These are phyloP conservation scores for Haliclystus octoradiatus DNA, from an alignment of 30 jellyfish, hydroid and myxozoan species.

Conservation along the genomic window DNA sequence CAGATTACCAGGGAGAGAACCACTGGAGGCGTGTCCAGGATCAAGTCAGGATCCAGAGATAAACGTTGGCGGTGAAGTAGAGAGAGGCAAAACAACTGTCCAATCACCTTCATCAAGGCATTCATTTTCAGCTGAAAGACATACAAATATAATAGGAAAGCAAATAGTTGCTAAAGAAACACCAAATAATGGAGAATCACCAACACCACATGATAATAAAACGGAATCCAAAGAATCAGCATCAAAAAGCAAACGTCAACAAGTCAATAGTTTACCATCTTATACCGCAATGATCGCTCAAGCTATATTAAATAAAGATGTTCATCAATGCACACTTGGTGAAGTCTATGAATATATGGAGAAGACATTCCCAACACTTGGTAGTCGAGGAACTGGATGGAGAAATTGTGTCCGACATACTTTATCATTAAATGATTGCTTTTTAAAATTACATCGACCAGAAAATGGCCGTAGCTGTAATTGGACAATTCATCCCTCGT, in stretches of 20 bases:
- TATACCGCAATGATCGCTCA: slow-evolving; percentile 96
- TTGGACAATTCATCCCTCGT: slow-evolving; percentile 98
- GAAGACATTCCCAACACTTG: slow-evolving; percentile 62
- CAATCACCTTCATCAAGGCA: background rate
- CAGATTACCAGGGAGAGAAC: background rate
- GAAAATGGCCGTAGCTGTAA: slow-evolving; percentile 97
- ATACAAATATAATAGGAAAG: background rate
- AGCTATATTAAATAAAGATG: slow-evolving; percentile 75
- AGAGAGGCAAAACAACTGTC: background rate
- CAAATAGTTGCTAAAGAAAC: background rate
- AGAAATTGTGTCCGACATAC: slow-evolving; percentile 97
- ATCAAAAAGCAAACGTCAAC: background rate
- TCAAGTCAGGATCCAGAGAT: background rate
- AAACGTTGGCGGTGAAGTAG: too few relatives aligned
- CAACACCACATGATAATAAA: background rate
- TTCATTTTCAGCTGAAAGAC: background rate
- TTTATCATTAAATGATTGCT: slow-evolving; percentile 85
- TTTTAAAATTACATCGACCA: slow-evolving; percentile 85
- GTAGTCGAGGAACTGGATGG: slow-evolving; percentile 95
- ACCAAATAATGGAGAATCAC: background rate
- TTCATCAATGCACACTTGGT: slow-evolving; percentile 64
- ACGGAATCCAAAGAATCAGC: background rate
- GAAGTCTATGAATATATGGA: slow-evolving; percentile 88
- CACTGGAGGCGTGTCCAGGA: background rate
- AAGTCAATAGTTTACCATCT: slow-evolving; percentile 21